A percentile compares a stretch with the other conserved stretches of the same genome.
Conservation (phyloP, 2,888 invertebrate species). For the Pteria penguin region DNA sequence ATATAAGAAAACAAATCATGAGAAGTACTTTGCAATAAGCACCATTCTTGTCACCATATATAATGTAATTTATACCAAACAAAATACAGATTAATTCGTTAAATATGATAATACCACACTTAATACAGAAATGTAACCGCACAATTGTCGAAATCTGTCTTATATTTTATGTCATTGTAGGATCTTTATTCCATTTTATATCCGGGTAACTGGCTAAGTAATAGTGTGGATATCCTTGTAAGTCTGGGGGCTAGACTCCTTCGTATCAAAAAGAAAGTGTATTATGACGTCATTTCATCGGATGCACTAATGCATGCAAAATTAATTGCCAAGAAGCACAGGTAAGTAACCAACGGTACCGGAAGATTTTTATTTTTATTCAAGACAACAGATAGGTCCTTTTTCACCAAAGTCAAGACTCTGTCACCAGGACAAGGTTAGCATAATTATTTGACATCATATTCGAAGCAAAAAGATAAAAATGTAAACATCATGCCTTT, state of each 20-base stretch:
- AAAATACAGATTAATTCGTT: too few species aligned
- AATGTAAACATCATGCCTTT: too few species aligned
- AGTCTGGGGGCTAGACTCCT: slow-evolving; percentile 66
- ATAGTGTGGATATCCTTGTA: slow-evolving; percentile 54
- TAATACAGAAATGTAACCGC: too few species aligned
- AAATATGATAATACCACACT: too few species aligned
- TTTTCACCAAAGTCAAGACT: neutral
- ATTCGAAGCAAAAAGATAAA: too few species aligned
- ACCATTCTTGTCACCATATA: too few species aligned
- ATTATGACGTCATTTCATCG: slow-evolving; percentile 53
- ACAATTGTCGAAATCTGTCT: too few species aligned
- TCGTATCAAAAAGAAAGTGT: slow-evolving; percentile 59
- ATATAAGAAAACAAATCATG: too few species aligned
- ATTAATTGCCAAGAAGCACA: slow-evolving; percentile 55
- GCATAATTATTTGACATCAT: too few species aligned
- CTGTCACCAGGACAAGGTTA: neutral
- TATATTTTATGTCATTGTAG: slow-evolving; percentile 39
- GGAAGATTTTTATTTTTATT: neutral
- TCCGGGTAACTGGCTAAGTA: slow-evolving; percentile 21
- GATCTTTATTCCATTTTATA: slow-evolving; percentile 57
- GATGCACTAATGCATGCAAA: slow-evolving; percentile 61
- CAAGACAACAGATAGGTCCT: neutral
- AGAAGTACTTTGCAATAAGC: too few species aligned
- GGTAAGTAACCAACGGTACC: slow-evolving; percentile 42
- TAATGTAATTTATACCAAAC: too few species aligned